Evolutionary conservation across 2,113 vertebrate genomes (phyloP).

Genomic region (Piprites chloris): DNA sequence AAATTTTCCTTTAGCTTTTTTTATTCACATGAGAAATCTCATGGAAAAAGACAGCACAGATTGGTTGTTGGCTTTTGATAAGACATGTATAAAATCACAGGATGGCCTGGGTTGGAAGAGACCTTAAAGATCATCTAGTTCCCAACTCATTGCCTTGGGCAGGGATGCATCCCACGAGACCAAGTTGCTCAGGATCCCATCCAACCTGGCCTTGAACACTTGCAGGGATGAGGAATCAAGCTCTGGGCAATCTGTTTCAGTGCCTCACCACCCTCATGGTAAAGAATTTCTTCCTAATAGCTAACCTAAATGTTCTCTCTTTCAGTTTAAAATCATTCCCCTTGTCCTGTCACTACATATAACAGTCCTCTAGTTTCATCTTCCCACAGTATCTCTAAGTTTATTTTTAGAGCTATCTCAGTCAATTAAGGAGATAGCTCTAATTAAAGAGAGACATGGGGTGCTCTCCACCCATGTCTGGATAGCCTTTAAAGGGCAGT

Average conservation of each 20-base stretch:
- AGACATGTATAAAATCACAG: background rate
- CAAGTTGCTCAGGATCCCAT: background rate
- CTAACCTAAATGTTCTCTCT: background rate
- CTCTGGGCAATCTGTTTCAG: background rate
- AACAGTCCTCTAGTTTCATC: background rate
- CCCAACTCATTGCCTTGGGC: background rate
- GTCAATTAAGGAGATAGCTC: background rate
- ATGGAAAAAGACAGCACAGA: background rate
- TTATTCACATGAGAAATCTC: background rate
- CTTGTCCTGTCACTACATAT: background rate
- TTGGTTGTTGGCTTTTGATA: background rate
- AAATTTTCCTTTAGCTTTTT: background rate
- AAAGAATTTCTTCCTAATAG: background rate
- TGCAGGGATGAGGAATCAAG: background rate
- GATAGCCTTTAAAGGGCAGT: background rate
- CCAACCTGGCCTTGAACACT: background rate
- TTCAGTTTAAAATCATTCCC: background rate
- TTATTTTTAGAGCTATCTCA: background rate
- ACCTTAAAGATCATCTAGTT: background rate
- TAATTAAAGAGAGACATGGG: too few relatives aligned
- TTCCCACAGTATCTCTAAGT: background rate
- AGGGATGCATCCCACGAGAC: background rate
- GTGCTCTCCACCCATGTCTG: background rate
- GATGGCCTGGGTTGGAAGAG: background rate
- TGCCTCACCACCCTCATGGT: background rate